A percentile compares a stretch with the other conserved stretches of the same genome.
Conservation (phyloP, 2,113 vertebrate genomes). For the Xerus inauris region DNA sequence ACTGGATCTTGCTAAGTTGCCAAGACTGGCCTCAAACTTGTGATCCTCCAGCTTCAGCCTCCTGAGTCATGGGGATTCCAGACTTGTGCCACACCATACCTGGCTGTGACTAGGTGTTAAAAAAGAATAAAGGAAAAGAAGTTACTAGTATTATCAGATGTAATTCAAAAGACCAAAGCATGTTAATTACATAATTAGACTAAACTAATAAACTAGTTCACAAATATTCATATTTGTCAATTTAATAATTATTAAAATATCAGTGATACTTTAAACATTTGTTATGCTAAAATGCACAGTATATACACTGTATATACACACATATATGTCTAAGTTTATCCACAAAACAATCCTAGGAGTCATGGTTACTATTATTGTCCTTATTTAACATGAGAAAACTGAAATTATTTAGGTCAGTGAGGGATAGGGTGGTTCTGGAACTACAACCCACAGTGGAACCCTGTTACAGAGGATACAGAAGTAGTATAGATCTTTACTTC, state of each 20-base stretch:
- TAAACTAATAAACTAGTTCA: background rate
- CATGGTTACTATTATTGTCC: background rate
- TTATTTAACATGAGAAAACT: slow-evolving; percentile 18
- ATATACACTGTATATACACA: too few species aligned
- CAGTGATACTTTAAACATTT: background rate
- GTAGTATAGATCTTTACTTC: background rate
- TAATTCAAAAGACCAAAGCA: slow-evolving; percentile 14
- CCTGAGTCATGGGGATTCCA: too few species aligned
- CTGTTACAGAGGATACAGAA: background rate
- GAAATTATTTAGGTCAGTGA: background rate
- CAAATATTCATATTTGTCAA: background rate
- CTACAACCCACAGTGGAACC: background rate
- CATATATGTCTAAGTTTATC: background rate
- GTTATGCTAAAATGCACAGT: background rate
- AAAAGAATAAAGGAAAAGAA: slow-evolving; percentile 18
- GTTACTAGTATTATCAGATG: slow-evolving; percentile 19
- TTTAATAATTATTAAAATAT: background rate
- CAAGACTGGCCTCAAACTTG: too few species aligned
- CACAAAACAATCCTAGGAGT: background rate
- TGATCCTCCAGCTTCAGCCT: too few species aligned
- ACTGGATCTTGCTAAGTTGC: too few species aligned
- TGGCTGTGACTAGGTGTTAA: background rate
- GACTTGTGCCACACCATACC: too few species aligned
- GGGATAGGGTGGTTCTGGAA: background rate
- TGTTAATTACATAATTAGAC: background rate